These are phyloP conservation scores for Darevskia mixta DNA, from an alignment of 2,797 vertebrate species.

Conservation along the genomic window DNA sequence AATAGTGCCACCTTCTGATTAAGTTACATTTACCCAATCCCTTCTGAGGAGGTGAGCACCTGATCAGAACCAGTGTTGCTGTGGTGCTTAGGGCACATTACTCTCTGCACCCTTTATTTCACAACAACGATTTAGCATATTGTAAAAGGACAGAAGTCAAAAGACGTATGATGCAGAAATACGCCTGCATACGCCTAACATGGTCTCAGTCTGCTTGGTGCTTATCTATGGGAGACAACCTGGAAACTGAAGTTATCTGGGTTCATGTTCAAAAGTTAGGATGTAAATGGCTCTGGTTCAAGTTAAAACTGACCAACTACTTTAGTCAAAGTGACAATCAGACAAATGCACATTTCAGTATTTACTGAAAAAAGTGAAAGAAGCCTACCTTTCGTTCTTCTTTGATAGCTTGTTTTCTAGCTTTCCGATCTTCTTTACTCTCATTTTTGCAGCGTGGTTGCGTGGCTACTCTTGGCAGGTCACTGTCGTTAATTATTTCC, in stretches of 20 bases:
- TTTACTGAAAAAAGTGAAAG: background rate
- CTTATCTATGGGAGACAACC: background rate
- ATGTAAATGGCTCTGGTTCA: background rate
- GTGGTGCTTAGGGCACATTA: background rate
- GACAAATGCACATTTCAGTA: background rate
- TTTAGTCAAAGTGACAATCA: background rate
- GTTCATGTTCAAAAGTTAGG: background rate
- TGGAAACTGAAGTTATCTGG: background rate
- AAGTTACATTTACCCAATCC: too few relatives aligned
- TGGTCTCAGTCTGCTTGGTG: background rate
- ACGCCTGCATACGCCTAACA: background rate
- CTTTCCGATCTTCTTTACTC: constrained; percentile 85
- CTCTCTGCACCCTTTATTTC: too few relatives aligned
- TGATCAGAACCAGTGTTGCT: background rate
- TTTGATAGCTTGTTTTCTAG: constrained; percentile 89
- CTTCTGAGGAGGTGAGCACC: background rate
- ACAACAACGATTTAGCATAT: background rate
- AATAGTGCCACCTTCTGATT: too few relatives aligned
- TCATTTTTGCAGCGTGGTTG: constrained; percentile 85
- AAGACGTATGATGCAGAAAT: background rate
- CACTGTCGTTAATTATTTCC: constrained; percentile 88
- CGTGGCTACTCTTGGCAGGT: constrained; percentile 86
- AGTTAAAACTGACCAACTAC: background rate
- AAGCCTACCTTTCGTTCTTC: constrained; percentile 89
- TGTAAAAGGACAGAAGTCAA: background rate